Evolutionary conservation across 2,888 invertebrate species (phyloP).

Genomic region (Amiota minor): DNA sequence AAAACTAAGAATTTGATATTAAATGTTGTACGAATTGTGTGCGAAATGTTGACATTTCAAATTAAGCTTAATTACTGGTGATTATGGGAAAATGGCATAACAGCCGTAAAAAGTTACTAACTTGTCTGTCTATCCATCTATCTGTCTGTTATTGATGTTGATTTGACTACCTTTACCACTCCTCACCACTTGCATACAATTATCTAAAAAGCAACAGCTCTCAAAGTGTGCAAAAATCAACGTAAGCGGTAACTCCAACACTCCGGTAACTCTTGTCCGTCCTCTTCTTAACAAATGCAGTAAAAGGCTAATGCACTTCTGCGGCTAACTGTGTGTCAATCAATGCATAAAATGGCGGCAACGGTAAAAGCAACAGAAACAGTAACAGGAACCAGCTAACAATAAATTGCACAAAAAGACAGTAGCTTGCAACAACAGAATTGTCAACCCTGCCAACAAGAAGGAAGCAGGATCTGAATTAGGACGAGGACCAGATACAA

Average conservation of each 20-base stretch:
- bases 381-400: constrained; percentile 16
- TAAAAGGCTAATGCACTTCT: constrained; percentile 72
- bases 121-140: too few species aligned
- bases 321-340: constrained; percentile 70
- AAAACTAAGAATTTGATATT: background rate
- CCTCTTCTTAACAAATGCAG: constrained; percentile 38
- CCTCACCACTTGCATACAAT: too few species aligned
- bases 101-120: too few species aligned
- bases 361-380: constrained; percentile 17
- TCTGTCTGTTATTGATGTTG: too few species aligned
- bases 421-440: background rate
- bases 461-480: too few species aligned
- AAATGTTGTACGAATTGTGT: constrained; percentile 17
- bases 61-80: constrained; percentile 45
- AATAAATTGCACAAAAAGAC: constrained; percentile 27
- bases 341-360: constrained; percentile 40
- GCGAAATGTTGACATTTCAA: constrained; percentile 34
- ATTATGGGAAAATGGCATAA: too few species aligned
- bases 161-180: too few species aligned
- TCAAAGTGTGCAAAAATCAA: too few species aligned
- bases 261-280: background rate
- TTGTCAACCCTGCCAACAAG: too few species aligned
- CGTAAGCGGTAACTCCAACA: too few species aligned
- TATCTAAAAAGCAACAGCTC: too few species aligned
- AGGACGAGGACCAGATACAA: too few species aligned